Percentiles rank a stretch among this genome's conserved stretches.
These are phyloP conservation scores for Mus minutoides DNA, from an alignment of 2,797 vertebrate species.

Conservation along the genomic window DNA sequence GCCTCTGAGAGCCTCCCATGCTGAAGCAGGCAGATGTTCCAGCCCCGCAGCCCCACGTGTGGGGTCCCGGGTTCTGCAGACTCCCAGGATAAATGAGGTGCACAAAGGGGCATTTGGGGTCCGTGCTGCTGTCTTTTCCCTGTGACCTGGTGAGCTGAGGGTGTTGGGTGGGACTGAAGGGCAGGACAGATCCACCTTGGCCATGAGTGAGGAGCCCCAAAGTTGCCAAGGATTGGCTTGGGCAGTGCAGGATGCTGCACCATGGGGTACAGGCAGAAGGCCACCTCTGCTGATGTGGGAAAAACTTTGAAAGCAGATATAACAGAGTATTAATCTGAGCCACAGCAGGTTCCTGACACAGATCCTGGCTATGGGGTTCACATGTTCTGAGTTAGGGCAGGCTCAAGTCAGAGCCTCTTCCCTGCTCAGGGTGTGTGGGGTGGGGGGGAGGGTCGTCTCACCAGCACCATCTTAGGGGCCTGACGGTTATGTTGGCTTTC, in stretches of 20 bases:
- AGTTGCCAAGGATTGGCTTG: background rate
- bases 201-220: background rate
- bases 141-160: background rate
- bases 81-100: constrained; percentile 3
- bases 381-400: fast-evolving
- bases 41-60: fast-evolving
- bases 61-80: background rate
- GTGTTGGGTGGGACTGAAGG: background rate
- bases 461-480: background rate
- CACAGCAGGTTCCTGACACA: fast-evolving
- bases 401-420: background rate
- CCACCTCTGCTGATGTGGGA: fast-evolving
- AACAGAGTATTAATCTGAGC: fast-evolving
- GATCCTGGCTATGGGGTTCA: background rate
- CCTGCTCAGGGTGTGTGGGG: background rate
- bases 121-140: background rate
- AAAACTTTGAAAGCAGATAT: background rate
- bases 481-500: fast-evolving
- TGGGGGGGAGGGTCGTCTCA: background rate
- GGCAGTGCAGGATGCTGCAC: fast-evolving
- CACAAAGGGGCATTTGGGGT: background rate
- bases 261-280: fast-evolving
- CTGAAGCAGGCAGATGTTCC: background rate
- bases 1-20: fast-evolving
- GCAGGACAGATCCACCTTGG: too few relatives aligned